Conservation (phyloP, 30 jellyfish, hydroid and myxozoan species). For the Aurelia sp. region DNA sequence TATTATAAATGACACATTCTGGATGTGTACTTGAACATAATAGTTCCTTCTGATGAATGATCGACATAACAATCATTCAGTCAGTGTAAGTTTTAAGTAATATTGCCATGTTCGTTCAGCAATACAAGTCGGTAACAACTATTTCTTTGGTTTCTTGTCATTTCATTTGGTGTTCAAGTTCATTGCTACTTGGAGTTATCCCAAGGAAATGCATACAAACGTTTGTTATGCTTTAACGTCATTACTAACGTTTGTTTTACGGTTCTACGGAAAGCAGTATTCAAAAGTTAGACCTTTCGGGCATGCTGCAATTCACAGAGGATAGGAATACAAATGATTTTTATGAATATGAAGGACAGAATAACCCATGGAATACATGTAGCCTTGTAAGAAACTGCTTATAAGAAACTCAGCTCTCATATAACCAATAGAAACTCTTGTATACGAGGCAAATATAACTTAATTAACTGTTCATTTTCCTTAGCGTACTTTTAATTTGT, state of each 20-base stretch:
- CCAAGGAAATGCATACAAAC: too few relatives aligned
- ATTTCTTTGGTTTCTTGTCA: conserved; percentile 1
- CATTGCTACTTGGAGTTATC: conserved; percentile 29
- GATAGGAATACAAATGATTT: neutral
- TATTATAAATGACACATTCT: conserved; percentile 5
- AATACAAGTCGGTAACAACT: neutral
- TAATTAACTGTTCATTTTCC: too few relatives aligned
- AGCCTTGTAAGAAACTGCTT: too few relatives aligned
- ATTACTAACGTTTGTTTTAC: neutral
- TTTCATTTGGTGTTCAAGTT: neutral
- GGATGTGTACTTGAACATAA: conserved; percentile 22
- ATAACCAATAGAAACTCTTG: too few relatives aligned
- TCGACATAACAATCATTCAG: conserved; percentile 24
- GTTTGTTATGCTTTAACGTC: neutral
- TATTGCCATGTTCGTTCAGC: conserved; percentile 15
- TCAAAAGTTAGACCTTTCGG: neutral
- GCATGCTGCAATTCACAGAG: neutral
- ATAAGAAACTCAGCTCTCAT: too few relatives aligned
- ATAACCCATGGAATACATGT: too few relatives aligned
- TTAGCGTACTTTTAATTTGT: too few relatives aligned
- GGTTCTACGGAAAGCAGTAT: neutral
- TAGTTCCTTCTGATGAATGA: conserved; percentile 20
- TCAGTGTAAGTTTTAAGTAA: conserved; percentile 4
- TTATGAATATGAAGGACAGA: too few relatives aligned
- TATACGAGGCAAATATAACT: too few relatives aligned